A percentile compares a stretch with the other conserved stretches of the same genome.
These are phyloP conservation scores for Crepidodera aurea DNA, from an alignment of 2,888 invertebrate species.

Conservation along the genomic window DNA sequence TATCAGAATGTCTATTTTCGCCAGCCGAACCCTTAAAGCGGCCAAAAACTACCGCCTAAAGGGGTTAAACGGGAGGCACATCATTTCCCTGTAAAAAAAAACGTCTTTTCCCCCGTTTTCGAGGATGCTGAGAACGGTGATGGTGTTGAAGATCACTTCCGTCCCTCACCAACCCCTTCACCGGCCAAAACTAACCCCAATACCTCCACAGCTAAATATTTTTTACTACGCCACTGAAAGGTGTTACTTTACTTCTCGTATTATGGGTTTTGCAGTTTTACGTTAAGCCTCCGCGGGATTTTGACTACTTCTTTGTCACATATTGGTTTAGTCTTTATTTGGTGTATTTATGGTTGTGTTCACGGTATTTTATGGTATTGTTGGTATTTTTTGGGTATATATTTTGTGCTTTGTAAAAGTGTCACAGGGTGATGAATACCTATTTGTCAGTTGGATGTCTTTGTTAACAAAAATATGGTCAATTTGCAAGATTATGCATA, in stretches of 20 bases:
- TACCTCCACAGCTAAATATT: too few relatives aligned
- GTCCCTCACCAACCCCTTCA: too few relatives aligned
- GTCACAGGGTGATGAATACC: constrained; percentile 7
- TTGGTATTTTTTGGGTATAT: constrained; percentile 25
- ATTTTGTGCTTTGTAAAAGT: background rate
- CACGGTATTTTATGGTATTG: constrained; percentile 39
- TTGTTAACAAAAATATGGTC: constrained; percentile 14
- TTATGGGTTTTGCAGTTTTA: constrained; percentile 36
- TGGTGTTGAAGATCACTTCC: too few relatives aligned
- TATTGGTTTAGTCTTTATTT: constrained; percentile 52
- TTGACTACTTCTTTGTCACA: constrained; percentile 53
- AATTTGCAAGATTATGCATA: background rate
- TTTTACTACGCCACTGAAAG: constrained; percentile 8
- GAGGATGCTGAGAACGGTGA: too few relatives aligned
- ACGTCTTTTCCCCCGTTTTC: too few relatives aligned
- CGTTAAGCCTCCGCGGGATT: constrained; percentile 46
- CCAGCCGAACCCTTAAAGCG: too few relatives aligned
- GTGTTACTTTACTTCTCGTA: constrained; percentile 36
- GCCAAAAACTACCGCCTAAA: too few relatives aligned
- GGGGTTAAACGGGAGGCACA: too few relatives aligned
- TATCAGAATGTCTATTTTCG: too few relatives aligned
- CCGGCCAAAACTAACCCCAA: too few relatives aligned
- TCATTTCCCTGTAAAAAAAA: too few relatives aligned
- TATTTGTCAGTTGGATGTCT: constrained; percentile 13
- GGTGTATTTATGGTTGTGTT: constrained; percentile 44